phyloP scores from a whole-genome alignment of 2,888 invertebrate genomes.

The Tenodera sinensis region DNA sequence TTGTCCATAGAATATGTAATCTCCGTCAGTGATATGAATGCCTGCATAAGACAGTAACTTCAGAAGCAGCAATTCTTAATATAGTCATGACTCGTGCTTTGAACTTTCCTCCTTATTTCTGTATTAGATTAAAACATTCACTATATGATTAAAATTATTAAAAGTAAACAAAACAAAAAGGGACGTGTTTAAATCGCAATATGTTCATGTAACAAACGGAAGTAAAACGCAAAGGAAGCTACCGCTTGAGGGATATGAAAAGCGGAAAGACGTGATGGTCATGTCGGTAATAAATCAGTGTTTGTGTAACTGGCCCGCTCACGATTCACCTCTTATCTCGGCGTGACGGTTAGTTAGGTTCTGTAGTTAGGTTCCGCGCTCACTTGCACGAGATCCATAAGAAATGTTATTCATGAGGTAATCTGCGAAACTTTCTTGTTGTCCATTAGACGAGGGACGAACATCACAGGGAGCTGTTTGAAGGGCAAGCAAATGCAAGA shows the following conservation, averaged over 20 bases:
- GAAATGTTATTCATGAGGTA: not conserved
- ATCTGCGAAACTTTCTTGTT: not conserved
- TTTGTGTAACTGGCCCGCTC: not conserved
- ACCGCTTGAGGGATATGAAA: not conserved
- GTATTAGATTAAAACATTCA: no score
- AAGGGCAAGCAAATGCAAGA: not conserved
- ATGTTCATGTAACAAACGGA: not conserved
- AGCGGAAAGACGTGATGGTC: not conserved
- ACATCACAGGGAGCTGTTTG: not conserved
- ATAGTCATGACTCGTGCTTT: no score
- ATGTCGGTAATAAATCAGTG: not conserved
- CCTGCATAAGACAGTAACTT: no score
- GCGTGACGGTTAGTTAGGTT: not conserved
- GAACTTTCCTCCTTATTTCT: no score
- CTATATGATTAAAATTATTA: no score
- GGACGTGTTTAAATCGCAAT: no score
- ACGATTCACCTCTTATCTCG: not conserved
- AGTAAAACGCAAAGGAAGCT: not conserved
- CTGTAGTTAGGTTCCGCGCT: no score
- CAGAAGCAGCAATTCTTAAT: no score
- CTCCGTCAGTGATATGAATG: no score
- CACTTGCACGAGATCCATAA: not conserved
- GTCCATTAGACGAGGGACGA: no score
- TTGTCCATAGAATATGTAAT: no score
- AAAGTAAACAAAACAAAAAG: no score